Conservation (phyloP, 2,797 vertebrate genomes). For the Macropus fuliginosus region DNA sequence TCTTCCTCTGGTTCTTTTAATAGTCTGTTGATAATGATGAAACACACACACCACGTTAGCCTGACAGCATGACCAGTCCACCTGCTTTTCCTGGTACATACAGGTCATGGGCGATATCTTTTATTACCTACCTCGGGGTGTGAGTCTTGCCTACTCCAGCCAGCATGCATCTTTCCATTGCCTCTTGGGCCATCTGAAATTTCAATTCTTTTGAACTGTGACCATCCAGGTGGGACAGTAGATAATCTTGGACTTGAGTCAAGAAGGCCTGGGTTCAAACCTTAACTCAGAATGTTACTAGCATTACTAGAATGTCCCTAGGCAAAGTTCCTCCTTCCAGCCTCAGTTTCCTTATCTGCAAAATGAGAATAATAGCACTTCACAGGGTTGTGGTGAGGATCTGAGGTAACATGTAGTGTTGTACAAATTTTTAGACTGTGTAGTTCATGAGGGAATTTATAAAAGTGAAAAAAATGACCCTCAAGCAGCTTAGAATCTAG, state of each 20-base stretch:
- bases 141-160: not conserved
- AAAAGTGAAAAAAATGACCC: not conserved
- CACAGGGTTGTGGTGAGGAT: not conserved
- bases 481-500: not conserved
- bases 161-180: no score
- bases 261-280: not conserved
- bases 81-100: not conserved
- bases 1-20: not conserved
- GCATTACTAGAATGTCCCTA: no score
- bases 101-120: not conserved
- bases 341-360: not conserved
- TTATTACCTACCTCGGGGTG: not conserved
- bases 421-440: not conserved
- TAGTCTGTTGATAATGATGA: not conserved
- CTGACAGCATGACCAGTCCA: no score
- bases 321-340: not conserved
- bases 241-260: no score
- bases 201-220: not conserved
- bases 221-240: not conserved
- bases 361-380: not conserved
- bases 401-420: not conserved
- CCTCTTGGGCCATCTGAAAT: not conserved
- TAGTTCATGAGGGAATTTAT: not conserved
- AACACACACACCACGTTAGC: not conserved
- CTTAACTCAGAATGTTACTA: not conserved